phyloP scores from a whole-genome alignment of 2,797 vertebrate genomes.

The Gallinago stenura region DNA sequence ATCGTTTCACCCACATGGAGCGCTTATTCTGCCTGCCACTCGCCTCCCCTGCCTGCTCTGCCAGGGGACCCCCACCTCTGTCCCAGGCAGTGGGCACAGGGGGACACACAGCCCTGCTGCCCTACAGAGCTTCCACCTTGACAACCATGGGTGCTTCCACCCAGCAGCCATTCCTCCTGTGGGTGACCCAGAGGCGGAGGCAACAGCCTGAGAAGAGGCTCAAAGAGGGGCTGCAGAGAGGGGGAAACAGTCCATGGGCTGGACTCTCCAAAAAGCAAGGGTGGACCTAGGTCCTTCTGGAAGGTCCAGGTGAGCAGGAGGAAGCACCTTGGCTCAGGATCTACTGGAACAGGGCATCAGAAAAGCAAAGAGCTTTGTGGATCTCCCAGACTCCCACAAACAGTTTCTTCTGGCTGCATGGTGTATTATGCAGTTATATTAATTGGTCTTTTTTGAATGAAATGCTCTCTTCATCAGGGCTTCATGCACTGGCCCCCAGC shows the following conservation, averaged over 20 bases:
- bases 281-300: background rate
- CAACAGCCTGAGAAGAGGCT: background rate
- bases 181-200: background rate
- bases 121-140: background rate
- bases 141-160: background rate
- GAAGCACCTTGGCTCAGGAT: background rate
- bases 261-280: background rate
- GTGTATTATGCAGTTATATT: background rate
- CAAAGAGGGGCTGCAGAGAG: fast-evolving
- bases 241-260: background rate
- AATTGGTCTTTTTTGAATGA: background rate
- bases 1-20: fast-evolving
- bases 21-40: background rate
- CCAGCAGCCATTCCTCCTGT: fast-evolving
- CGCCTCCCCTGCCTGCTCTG: fast-evolving
- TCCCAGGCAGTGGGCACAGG: fast-evolving
- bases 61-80: too few relatives aligned
- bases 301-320: background rate
- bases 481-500: background rate
- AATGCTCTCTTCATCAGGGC: background rate
- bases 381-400: background rate
- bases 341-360: background rate
- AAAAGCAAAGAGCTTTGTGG: background rate
- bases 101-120: background rate
- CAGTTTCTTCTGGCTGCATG: background rate